Conservation (phyloP, 2,797 vertebrate species). For the Psittacula echo region DNA sequence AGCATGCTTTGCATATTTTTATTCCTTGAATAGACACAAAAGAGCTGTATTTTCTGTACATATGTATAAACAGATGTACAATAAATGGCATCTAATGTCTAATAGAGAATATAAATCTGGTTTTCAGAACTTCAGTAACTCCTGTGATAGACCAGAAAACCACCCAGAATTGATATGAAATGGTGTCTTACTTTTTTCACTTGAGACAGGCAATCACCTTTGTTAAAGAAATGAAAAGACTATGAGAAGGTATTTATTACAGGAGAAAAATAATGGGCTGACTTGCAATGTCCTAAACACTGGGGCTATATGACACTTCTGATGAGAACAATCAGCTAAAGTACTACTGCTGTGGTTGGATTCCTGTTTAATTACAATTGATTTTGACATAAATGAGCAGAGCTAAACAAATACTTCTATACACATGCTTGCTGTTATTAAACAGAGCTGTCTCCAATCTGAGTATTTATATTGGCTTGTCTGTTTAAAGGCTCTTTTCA, state of each 20-base stretch:
- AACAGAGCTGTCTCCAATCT: constrained; percentile 58
- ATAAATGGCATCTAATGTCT: not conserved
- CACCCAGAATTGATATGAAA: not conserved
- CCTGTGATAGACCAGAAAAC: not conserved
- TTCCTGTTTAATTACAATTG: constrained; percentile 74
- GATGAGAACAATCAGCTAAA: constrained; percentile 62
- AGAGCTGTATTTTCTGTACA: not conserved
- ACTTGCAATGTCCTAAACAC: constrained; percentile 37
- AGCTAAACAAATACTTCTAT: constrained; percentile 72
- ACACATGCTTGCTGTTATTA: constrained; percentile 67
- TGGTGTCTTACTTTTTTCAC: not conserved
- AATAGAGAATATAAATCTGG: not conserved
- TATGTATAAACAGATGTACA: not conserved
- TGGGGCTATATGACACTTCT: constrained; percentile 41
- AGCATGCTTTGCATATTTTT: not conserved
- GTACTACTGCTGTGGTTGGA: constrained; percentile 46
- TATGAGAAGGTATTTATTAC: constrained; percentile 39
- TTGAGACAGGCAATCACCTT: not conserved
- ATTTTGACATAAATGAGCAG: constrained; percentile 74
- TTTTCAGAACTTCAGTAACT: not conserved
- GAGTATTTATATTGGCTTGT: constrained; percentile 61
- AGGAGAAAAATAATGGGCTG: constrained; percentile 27
- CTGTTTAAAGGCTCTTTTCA: constrained; percentile 62
- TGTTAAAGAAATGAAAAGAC: not conserved
- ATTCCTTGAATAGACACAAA: not conserved